Conservation (phyloP, 2,888 invertebrate genomes). For the Apamea sordens region DNA sequence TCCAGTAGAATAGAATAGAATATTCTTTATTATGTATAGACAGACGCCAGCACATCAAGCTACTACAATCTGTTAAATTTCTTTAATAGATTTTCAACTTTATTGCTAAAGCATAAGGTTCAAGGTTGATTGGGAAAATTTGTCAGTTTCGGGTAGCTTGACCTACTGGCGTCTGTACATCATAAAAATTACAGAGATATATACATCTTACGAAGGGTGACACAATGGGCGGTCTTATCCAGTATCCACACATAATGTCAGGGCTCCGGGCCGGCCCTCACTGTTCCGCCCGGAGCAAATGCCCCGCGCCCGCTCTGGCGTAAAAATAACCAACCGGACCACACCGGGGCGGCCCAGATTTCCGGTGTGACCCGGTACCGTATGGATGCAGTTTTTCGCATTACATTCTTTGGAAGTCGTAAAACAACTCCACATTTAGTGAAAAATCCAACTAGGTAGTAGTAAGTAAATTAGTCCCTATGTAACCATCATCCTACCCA, state of each 20-base stretch:
- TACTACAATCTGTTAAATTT: too few relatives aligned
- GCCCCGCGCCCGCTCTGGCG: background rate
- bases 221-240: too few relatives aligned
- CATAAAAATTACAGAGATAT: too few relatives aligned
- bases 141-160: too few relatives aligned
- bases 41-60: too few relatives aligned
- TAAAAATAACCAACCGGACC: slow-evolving; percentile 18
- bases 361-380: background rate
- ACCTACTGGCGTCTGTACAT: too few relatives aligned
- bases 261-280: background rate
- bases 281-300: background rate
- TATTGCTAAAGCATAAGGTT: too few relatives aligned
- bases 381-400: background rate
- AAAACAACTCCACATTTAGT: background rate
- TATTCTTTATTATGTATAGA: too few relatives aligned
- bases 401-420: background rate
- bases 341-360: background rate
- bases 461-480: background rate
- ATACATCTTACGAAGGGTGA: too few relatives aligned
- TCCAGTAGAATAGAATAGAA: too few relatives aligned
- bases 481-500: background rate
- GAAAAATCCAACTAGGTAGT: background rate
- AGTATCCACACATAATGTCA: background rate
- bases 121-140: too few relatives aligned
- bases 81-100: too few relatives aligned